Percentiles rank a stretch among this genome's conserved stretches.
Evolutionary conservation across 2,888 invertebrate genomes (phyloP).

Genomic region (Minunthozetes semirufus): DNA sequence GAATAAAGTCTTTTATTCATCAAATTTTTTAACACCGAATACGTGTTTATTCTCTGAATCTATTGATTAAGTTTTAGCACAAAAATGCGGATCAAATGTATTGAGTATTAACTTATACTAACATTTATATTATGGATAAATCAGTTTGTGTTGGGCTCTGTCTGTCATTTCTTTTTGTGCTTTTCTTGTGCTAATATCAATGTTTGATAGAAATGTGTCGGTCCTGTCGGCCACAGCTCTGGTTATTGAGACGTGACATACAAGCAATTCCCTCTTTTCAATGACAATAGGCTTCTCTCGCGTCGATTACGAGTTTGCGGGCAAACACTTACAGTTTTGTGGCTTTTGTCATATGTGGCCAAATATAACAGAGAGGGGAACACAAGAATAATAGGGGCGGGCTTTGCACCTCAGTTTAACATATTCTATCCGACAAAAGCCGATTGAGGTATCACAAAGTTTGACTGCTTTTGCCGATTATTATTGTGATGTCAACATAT

Average conservation of each 20-base stretch:
- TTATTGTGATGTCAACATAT: not conserved
- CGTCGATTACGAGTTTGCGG: constrained; percentile 21
- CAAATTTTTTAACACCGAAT: not conserved
- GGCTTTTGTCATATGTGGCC: constrained; percentile 5
- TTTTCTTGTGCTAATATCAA: constrained; percentile 2
- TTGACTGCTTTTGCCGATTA: not conserved
- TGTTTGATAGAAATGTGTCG: constrained; percentile 26
- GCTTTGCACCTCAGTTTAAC: constrained; percentile 11
- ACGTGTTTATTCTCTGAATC: not conserved
- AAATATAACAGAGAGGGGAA: constrained; percentile 2
- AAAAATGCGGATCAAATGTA: constrained; percentile 11
- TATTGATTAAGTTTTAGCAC: not conserved
- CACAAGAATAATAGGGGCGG: constrained; percentile 1
- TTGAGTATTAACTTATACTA: not conserved
- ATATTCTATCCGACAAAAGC: not conserved
- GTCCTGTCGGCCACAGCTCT: not conserved
- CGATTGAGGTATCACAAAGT: constrained; percentile 7
- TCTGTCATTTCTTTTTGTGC: not conserved
- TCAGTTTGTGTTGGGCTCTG: constrained; percentile 21
- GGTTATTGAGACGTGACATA: constrained; percentile 23
- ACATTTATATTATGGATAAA: constrained; percentile 8
- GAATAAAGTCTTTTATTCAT: no score
- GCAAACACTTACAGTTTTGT: constrained; percentile 2
- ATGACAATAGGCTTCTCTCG: constrained; percentile 5
- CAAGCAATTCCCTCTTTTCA: constrained; percentile 1